Base-by-base conservation (phyloP, 2,797 vertebrate genomes). In the Pampus argenteus region DNA sequence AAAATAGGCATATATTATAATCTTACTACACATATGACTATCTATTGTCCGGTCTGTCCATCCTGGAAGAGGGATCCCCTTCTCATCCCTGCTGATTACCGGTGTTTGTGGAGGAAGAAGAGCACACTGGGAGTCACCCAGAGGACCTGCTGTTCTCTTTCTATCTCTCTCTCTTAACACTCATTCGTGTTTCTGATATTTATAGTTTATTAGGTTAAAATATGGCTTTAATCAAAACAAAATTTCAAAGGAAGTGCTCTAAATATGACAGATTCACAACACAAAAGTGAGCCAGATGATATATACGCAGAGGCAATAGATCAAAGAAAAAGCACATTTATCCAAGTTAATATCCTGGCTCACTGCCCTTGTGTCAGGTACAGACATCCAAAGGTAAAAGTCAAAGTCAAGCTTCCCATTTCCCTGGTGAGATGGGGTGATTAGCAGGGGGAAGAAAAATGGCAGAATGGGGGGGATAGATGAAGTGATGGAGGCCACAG, bases 401-500 rank as follows among this genome's bases (percentile, higher is more conserved):
- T 86, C 87, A 90, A 87, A 86, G 89, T 90, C 87, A 88, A 83
- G 82, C 80, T 71, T 81, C 82, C 74, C 82, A 85, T 89, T 84
- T 87, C 75, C 76, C 73, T 14, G 40, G 18, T 72, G 78, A 84
- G 67, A 88, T 78, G 68, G 67, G 63, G 34, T 85, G 83, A 88
- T 91, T 88, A 89, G 81, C 49, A 78, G 40, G 47, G 34, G 55
- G 86, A 83, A 74, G 67, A 83, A 79, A 65, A 82, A 85, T 69
- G 71, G 72, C 61, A 66, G 63, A 72, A 73, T 49, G 56, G 67
- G 66, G 66, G 54, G 44, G 56, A 75, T 62, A 56, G 56, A 58
- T 69, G 67, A 64, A 66, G 40, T 23, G 52, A 76, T 36, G 20
- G 23, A 65, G 73, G 64, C 28, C 15, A 14, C 15, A 25, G 13